phyloP scores from a whole-genome alignment of 1,140 invertebrate genomes.

The Sarcophaga peregrina region DNA sequence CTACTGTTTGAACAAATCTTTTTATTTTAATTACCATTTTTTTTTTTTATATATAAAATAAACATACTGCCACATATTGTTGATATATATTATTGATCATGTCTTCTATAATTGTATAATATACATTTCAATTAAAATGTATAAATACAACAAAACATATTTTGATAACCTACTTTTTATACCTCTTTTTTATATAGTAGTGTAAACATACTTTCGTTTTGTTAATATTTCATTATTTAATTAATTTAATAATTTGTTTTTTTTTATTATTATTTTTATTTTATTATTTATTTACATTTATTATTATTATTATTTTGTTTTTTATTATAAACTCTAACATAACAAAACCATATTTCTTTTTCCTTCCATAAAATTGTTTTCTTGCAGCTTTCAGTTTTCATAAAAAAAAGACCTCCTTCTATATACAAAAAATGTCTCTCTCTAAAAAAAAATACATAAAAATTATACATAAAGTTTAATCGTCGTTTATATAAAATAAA shows the following conservation, averaged over 20 bases:
- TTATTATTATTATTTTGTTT: slow-evolving; percentile 10
- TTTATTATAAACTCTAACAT: slow-evolving; percentile 35
- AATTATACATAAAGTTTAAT: not conserved
- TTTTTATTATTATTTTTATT: slow-evolving; percentile 10
- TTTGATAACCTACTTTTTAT: slow-evolving; percentile 10
- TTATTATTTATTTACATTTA: not conserved
- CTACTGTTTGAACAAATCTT: not conserved
- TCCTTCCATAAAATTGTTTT: slow-evolving; percentile 36
- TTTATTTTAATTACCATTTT: slow-evolving; percentile 9
- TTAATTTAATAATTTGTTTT: not conserved
- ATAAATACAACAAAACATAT: slow-evolving; percentile 12
- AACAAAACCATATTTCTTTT: slow-evolving; percentile 36
- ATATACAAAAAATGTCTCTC: not conserved
- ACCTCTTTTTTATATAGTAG: slow-evolving; percentile 1
- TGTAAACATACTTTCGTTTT: not conserved
- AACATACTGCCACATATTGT: not conserved
- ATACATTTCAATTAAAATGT: not conserved
- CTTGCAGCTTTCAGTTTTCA: slow-evolving; percentile 29
- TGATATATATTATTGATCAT: not conserved
- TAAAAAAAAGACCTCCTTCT: not conserved
- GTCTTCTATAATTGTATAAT: not conserved
- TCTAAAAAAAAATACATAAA: not conserved
- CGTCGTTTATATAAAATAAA: not conserved
- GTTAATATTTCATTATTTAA: slow-evolving; percentile 1
- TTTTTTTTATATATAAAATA: not conserved